Evolutionary conservation across 1,140 invertebrate species (phyloP).

Genomic region (Paraescarpia echinospica): DNA sequence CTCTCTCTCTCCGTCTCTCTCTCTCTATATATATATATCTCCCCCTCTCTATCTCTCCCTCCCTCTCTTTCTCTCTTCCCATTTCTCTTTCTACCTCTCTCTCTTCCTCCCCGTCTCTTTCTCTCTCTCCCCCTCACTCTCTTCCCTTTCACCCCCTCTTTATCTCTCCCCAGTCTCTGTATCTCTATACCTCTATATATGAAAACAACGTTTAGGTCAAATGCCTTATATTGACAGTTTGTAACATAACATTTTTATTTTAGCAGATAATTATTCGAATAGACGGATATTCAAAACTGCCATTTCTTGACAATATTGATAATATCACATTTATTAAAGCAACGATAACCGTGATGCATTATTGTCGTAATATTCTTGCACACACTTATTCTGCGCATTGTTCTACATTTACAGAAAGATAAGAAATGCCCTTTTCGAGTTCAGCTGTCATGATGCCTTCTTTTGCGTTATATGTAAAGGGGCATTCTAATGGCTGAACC

Average conservation of each 20-base stretch:
- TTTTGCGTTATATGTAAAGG: not conserved
- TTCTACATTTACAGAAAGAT: not conserved
- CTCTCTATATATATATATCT: no score
- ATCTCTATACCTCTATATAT: no score
- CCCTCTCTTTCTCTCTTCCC: no score
- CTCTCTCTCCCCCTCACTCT: no score
- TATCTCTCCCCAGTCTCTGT: no score
- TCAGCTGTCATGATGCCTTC: constrained; percentile 3
- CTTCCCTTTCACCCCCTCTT: no score
- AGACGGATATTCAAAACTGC: not conserved
- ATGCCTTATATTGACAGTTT: not conserved
- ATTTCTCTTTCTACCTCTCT: no score
- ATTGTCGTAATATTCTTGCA: not conserved
- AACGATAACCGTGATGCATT: not conserved
- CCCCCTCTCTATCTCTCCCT: no score
- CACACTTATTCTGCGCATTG: not conserved
- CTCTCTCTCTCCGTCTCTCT: no score
- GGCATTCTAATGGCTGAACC: not conserved
- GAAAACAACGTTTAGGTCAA: no score
- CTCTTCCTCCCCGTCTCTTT: no score
- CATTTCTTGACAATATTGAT: not conserved
- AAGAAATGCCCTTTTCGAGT: not conserved
- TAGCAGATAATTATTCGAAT: not conserved
- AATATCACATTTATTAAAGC: not conserved
- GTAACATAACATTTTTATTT: not conserved